Conservation (phyloP, 2,113 vertebrate genomes). For the Smithornis capensis region DNA sequence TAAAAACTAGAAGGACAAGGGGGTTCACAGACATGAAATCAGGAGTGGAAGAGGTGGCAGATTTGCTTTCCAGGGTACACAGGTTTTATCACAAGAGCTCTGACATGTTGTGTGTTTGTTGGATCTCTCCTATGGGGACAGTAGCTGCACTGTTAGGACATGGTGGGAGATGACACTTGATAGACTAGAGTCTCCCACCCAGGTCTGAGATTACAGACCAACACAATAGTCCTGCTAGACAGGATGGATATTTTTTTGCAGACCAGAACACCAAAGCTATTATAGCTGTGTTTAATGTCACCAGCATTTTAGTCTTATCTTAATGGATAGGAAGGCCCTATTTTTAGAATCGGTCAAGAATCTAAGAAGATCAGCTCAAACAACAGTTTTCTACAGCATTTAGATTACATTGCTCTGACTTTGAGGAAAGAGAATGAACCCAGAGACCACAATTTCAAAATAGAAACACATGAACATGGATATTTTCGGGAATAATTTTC, state of each 20-base stretch:
- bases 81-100: background rate
- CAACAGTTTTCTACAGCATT: background rate
- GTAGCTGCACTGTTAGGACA: background rate
- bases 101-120: accelerated
- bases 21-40: background rate
- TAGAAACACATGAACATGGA: background rate
- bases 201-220: background rate
- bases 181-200: background rate
- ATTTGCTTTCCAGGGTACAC: background rate
- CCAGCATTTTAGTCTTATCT: slow-evolving; percentile 22
- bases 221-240: background rate
- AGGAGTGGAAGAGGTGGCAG: background rate
- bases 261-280: background rate
- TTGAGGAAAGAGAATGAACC: background rate
- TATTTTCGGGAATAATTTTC: slow-evolving; percentile 9
- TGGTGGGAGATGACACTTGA: background rate
- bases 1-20: background rate
- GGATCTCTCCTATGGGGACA: background rate
- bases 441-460: background rate
- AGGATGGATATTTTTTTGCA: background rate
- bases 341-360: slow-evolving; percentile 34
- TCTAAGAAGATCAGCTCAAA: background rate
- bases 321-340: background rate
- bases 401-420: background rate
- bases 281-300: background rate